Conservation (phyloP, 35 echinoderm and acorn worm species). For the Ptychodera flava region DNA sequence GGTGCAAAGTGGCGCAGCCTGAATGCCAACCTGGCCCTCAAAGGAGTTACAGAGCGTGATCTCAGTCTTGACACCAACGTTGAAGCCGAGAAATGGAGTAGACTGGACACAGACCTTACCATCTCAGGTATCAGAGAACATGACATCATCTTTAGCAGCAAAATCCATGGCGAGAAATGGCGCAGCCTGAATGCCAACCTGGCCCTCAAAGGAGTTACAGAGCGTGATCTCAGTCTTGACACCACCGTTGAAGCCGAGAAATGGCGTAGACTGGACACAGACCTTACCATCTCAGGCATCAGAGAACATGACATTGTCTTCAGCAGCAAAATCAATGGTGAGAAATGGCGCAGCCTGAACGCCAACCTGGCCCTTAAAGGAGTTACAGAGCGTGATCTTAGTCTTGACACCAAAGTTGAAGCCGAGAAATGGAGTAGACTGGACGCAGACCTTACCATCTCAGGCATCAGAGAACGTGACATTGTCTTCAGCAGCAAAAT, state of each 20-base stretch:
- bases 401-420: neutral
- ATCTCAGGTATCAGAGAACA: neutral
- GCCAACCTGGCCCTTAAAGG: no score
- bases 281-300: neutral
- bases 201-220: neutral
- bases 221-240: neutral
- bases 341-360: no score
- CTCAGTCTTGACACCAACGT: neutral
- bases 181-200: neutral
- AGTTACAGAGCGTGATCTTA: neutral
- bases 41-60: neutral
- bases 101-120: neutral
- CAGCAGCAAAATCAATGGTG: no score
- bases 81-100: neutral
- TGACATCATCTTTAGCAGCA: neutral
- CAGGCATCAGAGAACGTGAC: neutral
- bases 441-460: neutral
- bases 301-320: no score
- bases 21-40: neutral
- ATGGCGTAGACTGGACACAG: neutral
- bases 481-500: neutral
- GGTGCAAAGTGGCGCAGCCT: neutral
- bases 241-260: neutral
- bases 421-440: neutral
- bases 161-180: neutral